Base-by-base conservation (phyloP, 2,888 invertebrate genomes). In the Lymantria monacha region DNA sequence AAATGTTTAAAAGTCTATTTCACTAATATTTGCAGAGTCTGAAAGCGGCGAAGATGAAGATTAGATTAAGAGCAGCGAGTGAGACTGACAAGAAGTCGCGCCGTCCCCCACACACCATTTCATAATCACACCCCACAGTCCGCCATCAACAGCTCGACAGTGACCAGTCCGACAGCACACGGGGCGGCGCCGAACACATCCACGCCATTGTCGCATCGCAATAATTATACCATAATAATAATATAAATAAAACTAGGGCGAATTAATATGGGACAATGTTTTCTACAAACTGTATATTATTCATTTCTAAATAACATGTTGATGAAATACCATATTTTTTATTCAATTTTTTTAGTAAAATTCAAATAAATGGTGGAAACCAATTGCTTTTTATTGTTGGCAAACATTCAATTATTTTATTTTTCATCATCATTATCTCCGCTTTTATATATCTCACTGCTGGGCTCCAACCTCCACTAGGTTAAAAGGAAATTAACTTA, bases 321-420 rank as follows among this genome's bases (percentile, higher is more conserved):
- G 87, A 85, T 82, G 81, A 86, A 89, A 89, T 86, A 90, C 85
- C 85, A 90, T 91, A 91, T 91, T 91, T 91, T 91, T 89, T 91
- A 91, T 91, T 90, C 90, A 88, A 90, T 87, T 90, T 91, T 91
- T 90, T 84, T 90, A 91, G 87, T 81, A 90, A 90, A 91, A 89
- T 86, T 82, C 72, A 73, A 90, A 86, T 89, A 90, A 90, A 90
- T 81, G 76, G 90, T 90, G 90, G 87, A 76, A 81, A 90, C 90
- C 90, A 53, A 38, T 48, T 54, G 43, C 51, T 60, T 63, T 60
- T 63, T 61, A 33, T 33, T 33, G 33, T 22, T 22, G 22, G 22
- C 2, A 2, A 22, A 22, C 5, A 22, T 22, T 22, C 5, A 22
- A 22, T 22, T 22, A 22, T 22, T 22, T 2, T 22, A 22, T 22